phyloP scores from a whole-genome alignment of 1,140 invertebrate species.

The Idris sp. region DNA sequence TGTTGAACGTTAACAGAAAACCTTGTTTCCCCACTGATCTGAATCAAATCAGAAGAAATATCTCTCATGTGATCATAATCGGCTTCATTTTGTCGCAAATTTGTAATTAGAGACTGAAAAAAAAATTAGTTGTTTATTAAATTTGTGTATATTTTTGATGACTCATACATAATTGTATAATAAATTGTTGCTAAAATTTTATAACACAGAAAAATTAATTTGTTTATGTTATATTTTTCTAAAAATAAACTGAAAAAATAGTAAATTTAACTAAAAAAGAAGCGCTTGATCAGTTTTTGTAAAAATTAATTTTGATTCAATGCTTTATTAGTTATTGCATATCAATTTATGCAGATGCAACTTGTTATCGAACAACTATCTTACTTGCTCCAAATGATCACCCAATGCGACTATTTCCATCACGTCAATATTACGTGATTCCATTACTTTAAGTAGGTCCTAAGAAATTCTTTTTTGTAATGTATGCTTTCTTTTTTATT shows the following conservation, averaged over 20 bases:
- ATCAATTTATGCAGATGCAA: too few species aligned
- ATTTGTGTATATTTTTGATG: neutral
- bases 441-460: constrained; percentile 87
- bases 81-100: constrained; percentile 88
- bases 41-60: constrained; percentile 91
- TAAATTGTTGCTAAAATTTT: too few species aligned
- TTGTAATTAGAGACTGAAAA: constrained; percentile 85
- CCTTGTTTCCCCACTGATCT: constrained; percentile 91
- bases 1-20: constrained; percentile 95
- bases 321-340: too few species aligned
- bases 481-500: constrained; percentile 36
- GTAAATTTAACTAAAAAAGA: too few species aligned
- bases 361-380: constrained; percentile 72
- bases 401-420: constrained; percentile 85
- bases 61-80: constrained; percentile 94
- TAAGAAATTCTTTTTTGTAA: constrained; percentile 78
- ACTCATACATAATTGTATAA: too few species aligned
- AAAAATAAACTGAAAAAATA: too few species aligned
- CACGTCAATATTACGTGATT: constrained; percentile 84
- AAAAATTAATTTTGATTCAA: too few species aligned
- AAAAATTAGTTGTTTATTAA: neutral
- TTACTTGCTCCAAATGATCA: constrained; percentile 92
- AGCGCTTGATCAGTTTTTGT: too few species aligned
- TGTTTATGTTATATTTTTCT: too few species aligned
- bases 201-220: too few species aligned